Percentiles rank a stretch among this genome's conserved stretches.
Evolutionary conservation across 2,113 vertebrate genomes (phyloP).

Genomic region (Zosterops hypoxanthus): DNA sequence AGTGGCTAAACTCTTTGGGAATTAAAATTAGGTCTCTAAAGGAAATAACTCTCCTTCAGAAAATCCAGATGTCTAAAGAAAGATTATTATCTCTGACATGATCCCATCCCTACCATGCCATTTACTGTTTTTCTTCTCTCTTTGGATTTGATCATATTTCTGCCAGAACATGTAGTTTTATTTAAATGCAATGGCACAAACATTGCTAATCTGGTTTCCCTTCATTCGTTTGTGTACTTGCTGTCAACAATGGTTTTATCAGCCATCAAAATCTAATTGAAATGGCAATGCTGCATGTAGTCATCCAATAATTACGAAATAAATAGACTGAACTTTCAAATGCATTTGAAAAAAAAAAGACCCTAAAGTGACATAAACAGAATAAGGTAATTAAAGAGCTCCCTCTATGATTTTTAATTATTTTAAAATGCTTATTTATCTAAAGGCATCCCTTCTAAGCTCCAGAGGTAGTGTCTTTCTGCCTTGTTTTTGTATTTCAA

Average conservation of each 20-base stretch:
- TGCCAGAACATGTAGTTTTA: constrained; percentile 62
- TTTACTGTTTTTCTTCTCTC: constrained; percentile 30
- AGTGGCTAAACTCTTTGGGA: not conserved
- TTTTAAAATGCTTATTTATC: constrained; percentile 28
- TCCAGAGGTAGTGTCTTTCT: constrained; percentile 23
- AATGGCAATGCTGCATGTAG: constrained; percentile 63
- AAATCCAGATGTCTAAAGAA: constrained; percentile 33
- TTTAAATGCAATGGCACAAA: constrained; percentile 68
- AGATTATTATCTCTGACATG: not conserved
- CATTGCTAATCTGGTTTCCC: constrained; percentile 63
- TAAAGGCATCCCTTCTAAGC: constrained; percentile 24
- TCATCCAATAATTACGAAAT: constrained; percentile 72
- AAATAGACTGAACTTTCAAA: constrained; percentile 72
- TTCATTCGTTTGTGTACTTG: constrained; percentile 52
- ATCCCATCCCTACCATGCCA: not conserved
- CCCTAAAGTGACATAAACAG: constrained; percentile 62
- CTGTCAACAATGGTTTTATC: constrained; percentile 75
- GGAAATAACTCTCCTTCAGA: constrained; percentile 21
- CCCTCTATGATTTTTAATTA: not conserved
- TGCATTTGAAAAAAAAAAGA: constrained; percentile 49
- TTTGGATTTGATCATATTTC: constrained; percentile 38
- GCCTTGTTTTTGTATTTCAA: constrained; percentile 6
- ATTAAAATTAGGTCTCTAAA: constrained; percentile 53
- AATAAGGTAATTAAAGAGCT: constrained; percentile 72
- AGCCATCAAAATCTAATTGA: constrained; percentile 75